phyloP scores from a whole-genome alignment of 2,888 invertebrate species.

The Pteria penguin region DNA sequence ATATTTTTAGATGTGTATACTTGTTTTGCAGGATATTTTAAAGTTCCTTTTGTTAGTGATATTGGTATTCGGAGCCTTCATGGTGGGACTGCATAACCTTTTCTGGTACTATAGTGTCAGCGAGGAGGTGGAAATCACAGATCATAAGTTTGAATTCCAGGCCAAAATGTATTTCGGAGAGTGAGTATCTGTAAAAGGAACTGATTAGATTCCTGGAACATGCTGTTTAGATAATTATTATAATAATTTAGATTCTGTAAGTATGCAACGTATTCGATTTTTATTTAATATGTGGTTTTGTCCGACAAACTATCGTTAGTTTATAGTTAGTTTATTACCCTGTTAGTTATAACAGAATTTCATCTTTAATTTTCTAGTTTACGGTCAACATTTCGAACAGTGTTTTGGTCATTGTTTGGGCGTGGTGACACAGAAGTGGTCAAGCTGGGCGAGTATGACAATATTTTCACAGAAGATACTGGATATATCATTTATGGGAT shows the following conservation, averaged over 20 bases:
- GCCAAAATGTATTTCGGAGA: conserved; percentile 75
- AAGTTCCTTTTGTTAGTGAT: conserved; percentile 72
- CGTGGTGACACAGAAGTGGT: conserved; percentile 78
- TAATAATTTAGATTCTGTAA: too few species aligned
- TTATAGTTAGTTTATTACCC: too few species aligned
- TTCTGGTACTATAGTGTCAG: conserved; percentile 79
- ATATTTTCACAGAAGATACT: conserved; percentile 80
- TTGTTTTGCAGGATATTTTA: conserved; percentile 73
- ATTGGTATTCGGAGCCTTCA: conserved; percentile 74
- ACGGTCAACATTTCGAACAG: conserved; percentile 74
- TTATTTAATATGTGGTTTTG: too few species aligned
- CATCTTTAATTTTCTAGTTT: conserved; percentile 50
- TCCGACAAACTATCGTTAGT: too few species aligned
- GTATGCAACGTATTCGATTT: too few species aligned
- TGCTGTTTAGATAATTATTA: too few species aligned
- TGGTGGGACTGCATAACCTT: conserved; percentile 78
- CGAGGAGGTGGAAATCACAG: conserved; percentile 66
- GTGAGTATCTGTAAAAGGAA: too few species aligned
- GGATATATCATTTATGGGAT: conserved; percentile 81
- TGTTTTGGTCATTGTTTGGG: conserved; percentile 79
- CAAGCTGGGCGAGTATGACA: conserved; percentile 75
- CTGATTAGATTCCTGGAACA: too few species aligned
- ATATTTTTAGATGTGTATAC: too few species aligned
- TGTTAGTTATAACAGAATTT: too few species aligned
- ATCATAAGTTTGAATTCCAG: conserved; percentile 62